Percentiles rank a stretch among this genome's conserved stretches.
phyloP scores from a whole-genome alignment of 1,140 invertebrate species.

The Oryzaephilus surinamensis region DNA sequence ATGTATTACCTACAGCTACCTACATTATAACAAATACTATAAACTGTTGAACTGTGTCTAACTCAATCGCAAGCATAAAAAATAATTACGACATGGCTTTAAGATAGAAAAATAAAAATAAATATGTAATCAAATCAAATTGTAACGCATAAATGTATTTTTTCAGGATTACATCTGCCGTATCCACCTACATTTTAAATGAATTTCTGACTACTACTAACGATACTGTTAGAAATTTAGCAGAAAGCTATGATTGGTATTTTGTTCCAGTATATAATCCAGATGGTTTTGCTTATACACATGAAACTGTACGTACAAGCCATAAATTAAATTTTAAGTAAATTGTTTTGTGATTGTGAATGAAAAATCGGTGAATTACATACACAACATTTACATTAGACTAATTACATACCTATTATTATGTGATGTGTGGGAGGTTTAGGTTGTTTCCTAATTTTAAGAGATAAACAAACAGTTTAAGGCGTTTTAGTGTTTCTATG shows the following conservation, averaged over 20 bases:
- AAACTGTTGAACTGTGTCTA: not conserved
- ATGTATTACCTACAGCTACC: too few species aligned
- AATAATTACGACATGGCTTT: not conserved
- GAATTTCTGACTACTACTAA: constrained; percentile 46
- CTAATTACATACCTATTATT: too few species aligned
- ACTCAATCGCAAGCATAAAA: not conserved
- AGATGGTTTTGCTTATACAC: constrained; percentile 68
- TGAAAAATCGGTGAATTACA: not conserved
- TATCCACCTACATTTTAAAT: constrained; percentile 54
- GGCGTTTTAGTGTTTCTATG: too few species aligned
- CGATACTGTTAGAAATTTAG: constrained; percentile 37
- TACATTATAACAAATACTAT: too few species aligned
- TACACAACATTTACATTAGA: too few species aligned
- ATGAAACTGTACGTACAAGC: constrained; percentile 39
- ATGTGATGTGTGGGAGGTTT: too few species aligned
- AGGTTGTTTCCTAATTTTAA: too few species aligned
- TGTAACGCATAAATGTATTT: too few species aligned
- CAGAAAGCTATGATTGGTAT: constrained; percentile 56
- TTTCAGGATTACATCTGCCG: constrained; percentile 54
- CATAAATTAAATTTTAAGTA: not conserved
- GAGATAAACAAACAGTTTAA: too few species aligned
- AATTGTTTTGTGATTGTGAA: too few species aligned
- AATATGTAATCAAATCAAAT: too few species aligned
- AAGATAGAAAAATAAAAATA: too few species aligned
- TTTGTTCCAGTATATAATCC: constrained; percentile 61